These are phyloP conservation scores for Tetheella fluctuosa DNA, from an alignment of 2,888 invertebrate species.

Conservation along the genomic window DNA sequence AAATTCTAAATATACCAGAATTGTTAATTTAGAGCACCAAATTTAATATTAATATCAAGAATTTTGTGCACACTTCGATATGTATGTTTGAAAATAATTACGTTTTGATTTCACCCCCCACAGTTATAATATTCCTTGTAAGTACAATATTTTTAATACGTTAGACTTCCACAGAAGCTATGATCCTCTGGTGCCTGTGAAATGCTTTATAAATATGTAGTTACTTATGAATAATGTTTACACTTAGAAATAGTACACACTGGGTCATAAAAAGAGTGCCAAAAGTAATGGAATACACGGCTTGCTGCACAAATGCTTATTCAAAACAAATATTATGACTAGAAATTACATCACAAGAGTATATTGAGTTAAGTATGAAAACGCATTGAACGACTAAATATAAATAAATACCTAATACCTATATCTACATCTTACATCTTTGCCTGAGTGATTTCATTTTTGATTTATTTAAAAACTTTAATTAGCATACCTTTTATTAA, in stretches of 20 bases:
- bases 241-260: not conserved
- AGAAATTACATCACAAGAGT: no score
- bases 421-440: not conserved
- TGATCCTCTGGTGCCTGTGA: constrained; percentile 29
- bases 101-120: constrained; percentile 16
- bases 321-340: not conserved
- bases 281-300: not conserved
- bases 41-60: constrained; percentile 14
- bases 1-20: no score
- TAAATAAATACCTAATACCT: not conserved
- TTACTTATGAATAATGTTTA: constrained; percentile 14
- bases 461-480: not conserved
- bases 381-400: not conserved
- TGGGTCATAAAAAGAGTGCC: not conserved
- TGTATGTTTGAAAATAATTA: not conserved
- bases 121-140: constrained; percentile 23
- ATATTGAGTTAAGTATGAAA: not conserved
- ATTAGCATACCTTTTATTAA: not conserved
- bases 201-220: constrained; percentile 31
- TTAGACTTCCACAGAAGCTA: constrained; percentile 28
- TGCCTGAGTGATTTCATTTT: not conserved
- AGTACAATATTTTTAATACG: constrained; percentile 19
- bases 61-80: constrained; percentile 17
- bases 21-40: no score
- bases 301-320: constrained; percentile 1